These are phyloP conservation scores for Hippocampus kuda DNA, from an alignment of 2,797 vertebrate species.

Conservation along the genomic window DNA sequence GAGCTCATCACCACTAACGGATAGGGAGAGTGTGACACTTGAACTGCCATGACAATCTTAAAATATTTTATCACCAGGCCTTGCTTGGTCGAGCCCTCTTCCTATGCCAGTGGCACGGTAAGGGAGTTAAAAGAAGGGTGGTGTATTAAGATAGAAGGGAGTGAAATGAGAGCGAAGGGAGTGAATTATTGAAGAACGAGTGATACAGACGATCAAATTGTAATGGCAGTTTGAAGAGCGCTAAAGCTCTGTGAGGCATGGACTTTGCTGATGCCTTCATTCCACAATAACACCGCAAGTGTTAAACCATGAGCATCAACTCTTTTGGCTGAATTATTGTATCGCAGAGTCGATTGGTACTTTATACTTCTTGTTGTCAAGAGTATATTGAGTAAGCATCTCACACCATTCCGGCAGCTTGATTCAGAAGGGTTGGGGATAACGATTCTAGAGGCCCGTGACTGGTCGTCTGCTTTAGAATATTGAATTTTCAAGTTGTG, in stretches of 20 bases:
- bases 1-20: conserved; percentile 70
- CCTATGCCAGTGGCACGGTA: conserved; percentile 30
- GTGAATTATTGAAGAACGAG: conserved; percentile 49
- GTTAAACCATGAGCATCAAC: conserved; percentile 33
- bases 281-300: conserved; percentile 24
- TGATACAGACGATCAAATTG: conserved; percentile 72
- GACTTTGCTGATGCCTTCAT: conserved; percentile 44
- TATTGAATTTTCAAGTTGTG: background rate
- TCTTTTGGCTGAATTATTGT: conserved; percentile 7
- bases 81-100: conserved; percentile 68
- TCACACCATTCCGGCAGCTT: background rate
- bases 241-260: conserved; percentile 58
- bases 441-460: background rate
- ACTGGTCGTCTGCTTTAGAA: background rate
- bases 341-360: conserved; percentile 10
- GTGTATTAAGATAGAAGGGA: conserved; percentile 25
- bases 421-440: background rate
- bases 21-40: conserved; percentile 75
- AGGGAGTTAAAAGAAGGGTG: conserved; percentile 31
- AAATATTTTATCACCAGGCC: conserved; percentile 73
- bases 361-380: conserved; percentile 1
- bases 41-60: conserved; percentile 69
- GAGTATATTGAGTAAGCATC: background rate
- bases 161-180: conserved; percentile 18
- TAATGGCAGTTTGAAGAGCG: conserved; percentile 58